Conservation (phyloP, 2,113 vertebrate species). For the Tretioscincus oriximinensis region DNA sequence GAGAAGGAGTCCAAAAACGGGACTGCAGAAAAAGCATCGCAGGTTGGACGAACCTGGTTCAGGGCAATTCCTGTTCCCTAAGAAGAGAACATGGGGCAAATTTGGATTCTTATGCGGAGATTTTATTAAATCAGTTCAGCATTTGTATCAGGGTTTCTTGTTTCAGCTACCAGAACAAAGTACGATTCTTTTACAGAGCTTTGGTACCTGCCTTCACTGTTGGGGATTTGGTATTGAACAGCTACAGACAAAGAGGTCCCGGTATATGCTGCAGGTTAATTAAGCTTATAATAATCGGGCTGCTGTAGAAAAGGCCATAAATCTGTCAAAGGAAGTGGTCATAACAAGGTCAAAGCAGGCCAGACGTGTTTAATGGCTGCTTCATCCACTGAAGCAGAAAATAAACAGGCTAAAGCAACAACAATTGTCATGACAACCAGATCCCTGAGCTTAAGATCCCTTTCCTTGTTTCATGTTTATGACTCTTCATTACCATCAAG, state of each 20-base stretch:
- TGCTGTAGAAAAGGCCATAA: neutral
- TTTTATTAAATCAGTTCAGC: neutral
- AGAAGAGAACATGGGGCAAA: neutral
- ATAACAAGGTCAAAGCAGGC: neutral
- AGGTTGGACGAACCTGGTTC: neutral
- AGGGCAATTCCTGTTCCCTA: neutral
- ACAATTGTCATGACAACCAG: neutral
- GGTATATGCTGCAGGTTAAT: neutral
- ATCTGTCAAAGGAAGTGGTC: neutral
- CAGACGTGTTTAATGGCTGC: neutral
- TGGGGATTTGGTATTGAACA: neutral
- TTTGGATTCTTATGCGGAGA: neutral
- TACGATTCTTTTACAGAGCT: neutral
- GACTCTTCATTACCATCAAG: neutral
- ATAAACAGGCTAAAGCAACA: neutral
- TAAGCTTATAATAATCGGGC: neutral
- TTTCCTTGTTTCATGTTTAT: neutral
- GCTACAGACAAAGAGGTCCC: neutral
- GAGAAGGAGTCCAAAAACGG: neutral
- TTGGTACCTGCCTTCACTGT: too few species aligned
- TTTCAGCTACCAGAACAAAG: neutral
- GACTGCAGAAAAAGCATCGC: neutral
- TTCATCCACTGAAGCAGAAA: neutral
- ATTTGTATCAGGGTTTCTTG: neutral
- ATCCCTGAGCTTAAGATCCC: neutral